Conservation (phyloP, 2,888 invertebrate genomes). For the Apodemia mormo region DNA sequence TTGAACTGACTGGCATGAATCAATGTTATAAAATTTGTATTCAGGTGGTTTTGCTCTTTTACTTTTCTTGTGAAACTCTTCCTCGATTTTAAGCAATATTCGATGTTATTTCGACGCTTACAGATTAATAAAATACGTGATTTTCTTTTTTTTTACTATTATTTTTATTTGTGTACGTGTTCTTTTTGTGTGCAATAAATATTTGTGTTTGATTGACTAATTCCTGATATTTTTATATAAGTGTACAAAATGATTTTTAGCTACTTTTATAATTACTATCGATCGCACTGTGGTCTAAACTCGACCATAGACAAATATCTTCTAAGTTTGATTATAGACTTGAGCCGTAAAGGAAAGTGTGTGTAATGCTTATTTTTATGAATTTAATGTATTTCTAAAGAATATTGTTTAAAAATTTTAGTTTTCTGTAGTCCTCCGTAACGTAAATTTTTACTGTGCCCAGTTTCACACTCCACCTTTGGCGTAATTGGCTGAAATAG, state of each 20-base stretch:
- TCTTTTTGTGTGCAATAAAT: not conserved
- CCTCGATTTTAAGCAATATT: constrained; percentile 62
- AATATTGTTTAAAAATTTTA: too few relatives aligned
- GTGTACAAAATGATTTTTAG: not conserved
- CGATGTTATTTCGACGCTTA: constrained; percentile 39
- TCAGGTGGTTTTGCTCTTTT: constrained; percentile 62
- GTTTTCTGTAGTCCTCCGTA: too few relatives aligned
- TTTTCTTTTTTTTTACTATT: constrained; percentile 5
- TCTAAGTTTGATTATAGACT: too few relatives aligned
- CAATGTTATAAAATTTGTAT: constrained; percentile 78
- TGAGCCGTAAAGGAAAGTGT: too few relatives aligned
- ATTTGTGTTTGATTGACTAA: not conserved
- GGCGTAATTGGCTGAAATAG: too few relatives aligned
- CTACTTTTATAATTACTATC: too few relatives aligned
- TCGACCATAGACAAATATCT: too few relatives aligned
- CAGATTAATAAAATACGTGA: constrained; percentile 35
- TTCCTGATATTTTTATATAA: not conserved
- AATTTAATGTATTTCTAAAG: too few relatives aligned
- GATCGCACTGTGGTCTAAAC: too few relatives aligned
- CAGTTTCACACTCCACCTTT: too few relatives aligned
- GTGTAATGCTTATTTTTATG: too few relatives aligned
- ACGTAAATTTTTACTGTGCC: too few relatives aligned
- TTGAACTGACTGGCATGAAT: constrained; percentile 74
- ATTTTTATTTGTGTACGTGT: not conserved
- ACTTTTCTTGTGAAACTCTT: constrained; percentile 58